Evolutionary conservation across 1,140 invertebrate genomes (phyloP).

Genomic region (Rhizoglyphus robini): DNA sequence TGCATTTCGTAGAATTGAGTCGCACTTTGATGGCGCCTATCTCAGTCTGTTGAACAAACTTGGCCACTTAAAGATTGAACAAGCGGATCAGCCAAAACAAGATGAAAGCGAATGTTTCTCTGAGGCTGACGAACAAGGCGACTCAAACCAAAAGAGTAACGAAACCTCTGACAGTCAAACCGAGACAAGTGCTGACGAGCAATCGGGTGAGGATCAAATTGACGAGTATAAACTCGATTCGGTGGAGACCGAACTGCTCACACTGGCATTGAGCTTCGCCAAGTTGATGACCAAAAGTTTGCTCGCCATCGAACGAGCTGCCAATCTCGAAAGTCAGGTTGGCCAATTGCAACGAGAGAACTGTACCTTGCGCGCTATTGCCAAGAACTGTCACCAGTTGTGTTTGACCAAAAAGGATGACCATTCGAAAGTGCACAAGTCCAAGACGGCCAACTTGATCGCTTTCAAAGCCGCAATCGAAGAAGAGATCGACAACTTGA

Average conservation of each 20-base stretch:
- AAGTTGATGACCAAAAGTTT: background rate
- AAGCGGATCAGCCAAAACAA: no score
- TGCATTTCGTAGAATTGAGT: background rate
- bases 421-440: background rate
- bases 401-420: background rate
- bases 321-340: background rate
- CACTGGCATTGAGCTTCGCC: background rate
- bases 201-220: background rate
- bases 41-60: background rate
- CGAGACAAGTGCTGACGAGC: background rate
- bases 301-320: background rate
- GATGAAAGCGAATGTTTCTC: no score
- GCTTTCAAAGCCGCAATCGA: background rate
- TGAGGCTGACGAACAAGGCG: no score
- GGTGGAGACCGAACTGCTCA: background rate
- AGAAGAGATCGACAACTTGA: background rate
- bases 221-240: background rate
- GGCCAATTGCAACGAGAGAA: background rate
- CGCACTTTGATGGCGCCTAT: background rate
- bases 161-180: background rate
- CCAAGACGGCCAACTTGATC: background rate
- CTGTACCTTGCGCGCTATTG: background rate
- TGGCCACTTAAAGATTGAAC: no score
- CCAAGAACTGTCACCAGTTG: background rate
- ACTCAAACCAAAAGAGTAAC: background rate